These are phyloP conservation scores for Lepilemur septentrionalis DNA, from an alignment of 2,797 vertebrate species.

Conservation along the genomic window DNA sequence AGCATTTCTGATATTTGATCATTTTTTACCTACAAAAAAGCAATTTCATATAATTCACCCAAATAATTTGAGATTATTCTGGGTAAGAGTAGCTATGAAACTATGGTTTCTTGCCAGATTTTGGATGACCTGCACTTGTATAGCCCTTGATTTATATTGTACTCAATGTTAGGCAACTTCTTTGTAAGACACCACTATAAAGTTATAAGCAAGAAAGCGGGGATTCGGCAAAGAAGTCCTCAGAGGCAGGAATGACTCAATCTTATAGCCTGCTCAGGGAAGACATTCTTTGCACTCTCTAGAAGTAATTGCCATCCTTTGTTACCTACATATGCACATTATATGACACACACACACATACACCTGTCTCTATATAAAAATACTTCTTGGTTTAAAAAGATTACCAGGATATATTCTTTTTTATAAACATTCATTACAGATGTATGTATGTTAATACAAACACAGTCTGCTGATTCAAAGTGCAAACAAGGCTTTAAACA, in stretches of 20 bases:
- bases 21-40: constrained; percentile 13
- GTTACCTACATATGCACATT: neutral
- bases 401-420: neutral
- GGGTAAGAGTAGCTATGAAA: constrained; percentile 24
- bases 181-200: neutral
- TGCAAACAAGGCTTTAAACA: constrained; percentile 46
- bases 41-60: neutral
- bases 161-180: neutral
- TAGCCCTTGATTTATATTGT: neutral
- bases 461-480: constrained; percentile 35
- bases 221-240: neutral
- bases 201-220: neutral
- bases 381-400: constrained; percentile 8
- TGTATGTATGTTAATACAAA: constrained; percentile 8
- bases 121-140: neutral
- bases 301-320: constrained; percentile 16
- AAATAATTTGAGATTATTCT: constrained; percentile 38
- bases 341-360: neutral
- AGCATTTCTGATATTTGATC: constrained; percentile 50
- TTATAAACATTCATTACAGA: constrained; percentile 26
- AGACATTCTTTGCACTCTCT: neutral
- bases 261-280: neutral
- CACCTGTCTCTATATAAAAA: neutral
- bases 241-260: neutral
- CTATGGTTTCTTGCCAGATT: neutral